These are phyloP conservation scores for Eptatretus atami DNA, from an alignment of 2,797 vertebrate genomes.

Conservation along the genomic window DNA sequence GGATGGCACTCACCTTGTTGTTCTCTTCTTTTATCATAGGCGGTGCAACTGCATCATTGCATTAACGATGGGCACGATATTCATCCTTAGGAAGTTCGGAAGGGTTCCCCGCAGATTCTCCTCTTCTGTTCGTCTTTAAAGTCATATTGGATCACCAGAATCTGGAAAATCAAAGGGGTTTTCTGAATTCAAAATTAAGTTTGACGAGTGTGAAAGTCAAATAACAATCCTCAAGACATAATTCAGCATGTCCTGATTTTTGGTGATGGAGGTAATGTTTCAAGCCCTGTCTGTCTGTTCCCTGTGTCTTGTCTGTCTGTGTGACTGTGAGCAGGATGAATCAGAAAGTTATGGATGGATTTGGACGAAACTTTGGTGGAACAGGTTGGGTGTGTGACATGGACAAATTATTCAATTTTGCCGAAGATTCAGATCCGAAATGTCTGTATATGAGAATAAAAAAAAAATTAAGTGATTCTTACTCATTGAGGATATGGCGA, in stretches of 20 bases:
- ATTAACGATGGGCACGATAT: conserved; percentile 97
- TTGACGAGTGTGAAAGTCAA: conserved; percentile 7
- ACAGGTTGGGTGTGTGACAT: too few species aligned
- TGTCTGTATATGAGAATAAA: too few species aligned
- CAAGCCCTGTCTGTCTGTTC: too few species aligned
- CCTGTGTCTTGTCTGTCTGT: too few species aligned
- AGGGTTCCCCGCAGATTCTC: conserved; percentile 63
- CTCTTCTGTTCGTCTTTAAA: conserved; percentile 93
- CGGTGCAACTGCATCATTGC: conserved; percentile 93
- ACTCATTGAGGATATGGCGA: too few species aligned
- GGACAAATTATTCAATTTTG: too few species aligned
- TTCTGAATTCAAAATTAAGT: not conserved
- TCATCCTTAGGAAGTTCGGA: conserved; percentile 83
- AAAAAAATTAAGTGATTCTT: too few species aligned
- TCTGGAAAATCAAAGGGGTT: conserved; percentile 20
- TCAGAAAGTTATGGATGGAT: too few species aligned
- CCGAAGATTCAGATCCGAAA: too few species aligned
- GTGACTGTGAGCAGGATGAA: too few species aligned
- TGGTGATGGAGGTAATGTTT: too few species aligned
- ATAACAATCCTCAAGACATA: not conserved
- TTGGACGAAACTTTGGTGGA: too few species aligned
- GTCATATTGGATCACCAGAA: conserved; percentile 77
- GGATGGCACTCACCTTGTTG: conserved; percentile 89
- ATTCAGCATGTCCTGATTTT: not conserved
- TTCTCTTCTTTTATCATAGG: conserved; percentile 81